A percentile compares a stretch with the other conserved stretches of the same genome.
phyloP scores from a whole-genome alignment of 2,113 vertebrate genomes.

The Anoura caudifer region DNA sequence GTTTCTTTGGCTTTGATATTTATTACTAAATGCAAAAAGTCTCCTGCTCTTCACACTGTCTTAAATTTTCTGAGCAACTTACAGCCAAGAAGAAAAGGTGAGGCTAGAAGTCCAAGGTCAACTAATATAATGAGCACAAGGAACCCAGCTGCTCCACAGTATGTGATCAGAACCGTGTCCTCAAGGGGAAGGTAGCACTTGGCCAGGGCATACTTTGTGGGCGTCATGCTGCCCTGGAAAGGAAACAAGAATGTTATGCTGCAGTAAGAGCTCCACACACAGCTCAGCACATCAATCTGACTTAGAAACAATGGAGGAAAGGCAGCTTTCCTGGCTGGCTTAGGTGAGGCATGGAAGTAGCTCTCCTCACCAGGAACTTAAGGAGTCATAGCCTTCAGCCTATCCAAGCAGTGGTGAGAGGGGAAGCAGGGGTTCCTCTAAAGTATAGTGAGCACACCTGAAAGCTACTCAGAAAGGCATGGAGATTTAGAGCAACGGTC shows the following conservation, averaged over 20 bases:
- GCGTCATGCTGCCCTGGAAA: constrained; percentile 86
- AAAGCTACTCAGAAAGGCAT: not conserved
- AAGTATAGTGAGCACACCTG: not conserved
- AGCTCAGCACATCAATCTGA: not conserved
- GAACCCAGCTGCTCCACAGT: constrained; percentile 83
- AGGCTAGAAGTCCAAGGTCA: constrained; percentile 81
- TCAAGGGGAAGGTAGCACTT: constrained; percentile 93
- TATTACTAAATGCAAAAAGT: constrained; percentile 66
- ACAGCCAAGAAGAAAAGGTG: constrained; percentile 83
- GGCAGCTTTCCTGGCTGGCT: not conserved
- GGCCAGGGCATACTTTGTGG: constrained; percentile 83
- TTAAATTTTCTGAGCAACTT: constrained; percentile 88
- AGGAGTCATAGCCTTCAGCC: not conserved
- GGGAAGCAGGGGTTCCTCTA: not conserved
- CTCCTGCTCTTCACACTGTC: constrained; percentile 82
- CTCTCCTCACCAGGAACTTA: not conserved
- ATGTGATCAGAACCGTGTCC: constrained; percentile 86
- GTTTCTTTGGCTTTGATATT: constrained; percentile 77
- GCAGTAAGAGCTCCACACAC: not conserved
- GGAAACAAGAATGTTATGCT: constrained; percentile 37
- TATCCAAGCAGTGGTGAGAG: not conserved
- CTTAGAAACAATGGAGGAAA: not conserved
- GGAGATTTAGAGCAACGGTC: constrained; percentile 20
- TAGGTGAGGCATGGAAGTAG: not conserved
- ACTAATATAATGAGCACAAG: constrained; percentile 81